Evolutionary conservation across 2,888 invertebrate species (phyloP).

Genomic region (Eubasilissa splendida): DNA sequence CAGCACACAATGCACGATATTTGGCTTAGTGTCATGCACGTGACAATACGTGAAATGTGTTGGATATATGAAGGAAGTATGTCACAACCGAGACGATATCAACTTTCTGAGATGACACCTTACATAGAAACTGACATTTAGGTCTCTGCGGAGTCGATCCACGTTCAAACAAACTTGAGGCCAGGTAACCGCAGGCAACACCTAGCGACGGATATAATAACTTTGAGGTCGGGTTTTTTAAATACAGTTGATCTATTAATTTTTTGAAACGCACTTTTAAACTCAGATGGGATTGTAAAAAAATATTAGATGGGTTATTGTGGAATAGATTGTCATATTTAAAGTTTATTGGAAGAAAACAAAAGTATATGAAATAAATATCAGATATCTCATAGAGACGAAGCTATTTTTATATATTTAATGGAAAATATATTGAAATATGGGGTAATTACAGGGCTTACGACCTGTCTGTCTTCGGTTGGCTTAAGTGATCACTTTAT

Average conservation of each 20-base stretch:
- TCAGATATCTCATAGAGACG: too few species aligned
- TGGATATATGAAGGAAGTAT: slow-evolving; percentile 24
- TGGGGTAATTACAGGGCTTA: too few species aligned
- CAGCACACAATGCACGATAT: slow-evolving; percentile 12
- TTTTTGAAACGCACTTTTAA: too few species aligned
- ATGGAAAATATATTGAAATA: too few species aligned
- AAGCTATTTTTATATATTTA: too few species aligned
- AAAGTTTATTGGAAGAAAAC: too few species aligned
- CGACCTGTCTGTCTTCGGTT: too few species aligned
- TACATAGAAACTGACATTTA: background rate
- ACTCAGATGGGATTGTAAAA: too few species aligned
- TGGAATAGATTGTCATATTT: too few species aligned
- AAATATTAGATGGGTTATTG: too few species aligned
- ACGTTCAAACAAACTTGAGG: slow-evolving; percentile 20
- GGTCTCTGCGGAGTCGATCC: background rate
- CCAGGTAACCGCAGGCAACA: slow-evolving; percentile 2
- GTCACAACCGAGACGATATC: slow-evolving; percentile 28
- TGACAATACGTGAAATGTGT: slow-evolving; percentile 11
- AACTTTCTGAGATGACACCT: slow-evolving; percentile 35
- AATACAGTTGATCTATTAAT: background rate
- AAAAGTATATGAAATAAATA: too few species aligned
- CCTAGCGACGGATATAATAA: slow-evolving; percentile 8
- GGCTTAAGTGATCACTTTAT: too few species aligned
- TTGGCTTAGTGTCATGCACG: slow-evolving; percentile 2
- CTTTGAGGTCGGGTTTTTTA: background rate